Percentiles rank a stretch among this genome's conserved stretches.
Evolutionary conservation across 1,140 invertebrate species (phyloP).

Genomic region (Protaetia brevitarsis): DNA sequence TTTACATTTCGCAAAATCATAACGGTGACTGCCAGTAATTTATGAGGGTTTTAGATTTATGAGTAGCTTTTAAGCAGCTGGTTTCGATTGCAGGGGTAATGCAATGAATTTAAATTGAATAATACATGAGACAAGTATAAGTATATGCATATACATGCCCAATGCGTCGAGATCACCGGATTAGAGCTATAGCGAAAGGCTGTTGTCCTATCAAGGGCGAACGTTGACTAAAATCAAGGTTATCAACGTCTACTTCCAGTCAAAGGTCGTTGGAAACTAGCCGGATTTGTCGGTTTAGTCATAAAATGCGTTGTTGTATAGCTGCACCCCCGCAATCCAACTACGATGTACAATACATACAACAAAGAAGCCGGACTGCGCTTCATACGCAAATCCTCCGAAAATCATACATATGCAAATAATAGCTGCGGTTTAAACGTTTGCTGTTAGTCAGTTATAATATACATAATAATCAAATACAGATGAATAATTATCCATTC

Average conservation of each 20-base stretch:
- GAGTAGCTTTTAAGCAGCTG: too few species aligned
- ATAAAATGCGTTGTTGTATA: not conserved
- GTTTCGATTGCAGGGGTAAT: too few species aligned
- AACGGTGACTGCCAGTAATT: too few species aligned
- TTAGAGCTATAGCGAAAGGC: slow-evolving; percentile 11
- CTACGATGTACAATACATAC: too few species aligned
- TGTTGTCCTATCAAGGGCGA: slow-evolving; percentile 21
- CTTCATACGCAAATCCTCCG: not conserved
- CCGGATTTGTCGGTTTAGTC: slow-evolving; percentile 13
- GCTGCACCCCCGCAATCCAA: not conserved
- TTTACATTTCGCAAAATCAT: too few species aligned
- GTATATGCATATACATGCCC: too few species aligned
- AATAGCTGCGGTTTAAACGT: not conserved
- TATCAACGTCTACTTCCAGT: slow-evolving; percentile 12
- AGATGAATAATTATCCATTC: too few species aligned
- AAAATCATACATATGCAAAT: not conserved
- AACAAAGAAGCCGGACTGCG: not conserved
- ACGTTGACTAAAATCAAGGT: slow-evolving; percentile 2
- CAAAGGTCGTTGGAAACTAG: slow-evolving; percentile 19
- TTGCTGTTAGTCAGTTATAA: too few species aligned
- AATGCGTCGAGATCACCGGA: not conserved
- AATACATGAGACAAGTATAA: too few species aligned
- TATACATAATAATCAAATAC: too few species aligned
- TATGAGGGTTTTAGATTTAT: too few species aligned
- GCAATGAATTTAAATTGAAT: too few species aligned